Evolutionary conservation across 2,113 vertebrate species (phyloP).

Genomic region (Narcine bancroftii): DNA sequence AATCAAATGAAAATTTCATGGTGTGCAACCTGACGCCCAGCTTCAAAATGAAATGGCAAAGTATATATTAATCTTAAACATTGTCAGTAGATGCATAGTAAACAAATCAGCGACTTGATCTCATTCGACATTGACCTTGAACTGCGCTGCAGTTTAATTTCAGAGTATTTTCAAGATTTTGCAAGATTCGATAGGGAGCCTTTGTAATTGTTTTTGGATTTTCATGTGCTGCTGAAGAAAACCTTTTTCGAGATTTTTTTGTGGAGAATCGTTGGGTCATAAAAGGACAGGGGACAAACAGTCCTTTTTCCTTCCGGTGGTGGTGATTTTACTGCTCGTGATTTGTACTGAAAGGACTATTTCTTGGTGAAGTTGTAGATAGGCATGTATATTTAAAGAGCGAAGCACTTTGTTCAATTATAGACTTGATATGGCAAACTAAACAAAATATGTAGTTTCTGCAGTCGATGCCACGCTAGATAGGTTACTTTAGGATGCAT

Average conservation of each 20-base stretch:
- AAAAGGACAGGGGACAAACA: conserved; percentile 40
- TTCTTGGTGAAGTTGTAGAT: background rate
- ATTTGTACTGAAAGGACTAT: background rate
- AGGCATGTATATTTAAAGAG: too few species aligned
- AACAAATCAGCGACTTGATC: conserved; percentile 14
- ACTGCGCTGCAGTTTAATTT: background rate
- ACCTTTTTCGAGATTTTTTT: conserved; percentile 38
- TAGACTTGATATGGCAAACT: background rate
- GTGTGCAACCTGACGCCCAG: too few species aligned
- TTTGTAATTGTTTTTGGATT: background rate
- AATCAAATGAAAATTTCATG: background rate
- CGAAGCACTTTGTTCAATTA: background rate
- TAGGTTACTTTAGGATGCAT: background rate
- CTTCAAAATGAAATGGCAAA: background rate
- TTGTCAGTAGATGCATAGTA: too few species aligned
- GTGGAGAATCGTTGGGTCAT: conserved; percentile 40
- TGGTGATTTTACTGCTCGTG: conserved; percentile 34
- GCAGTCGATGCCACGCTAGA: background rate
- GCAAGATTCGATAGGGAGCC: background rate
- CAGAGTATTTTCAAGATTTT: background rate
- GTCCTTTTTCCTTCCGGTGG: conserved; percentile 43
- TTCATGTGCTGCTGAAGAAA: conserved; percentile 29
- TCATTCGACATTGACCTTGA: conserved; percentile 34
- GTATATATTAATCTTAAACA: background rate
- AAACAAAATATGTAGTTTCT: background rate